Evolutionary conservation across 2,113 vertebrate genomes (phyloP), one percentile per base, ranked within the genome.

Genomic region (Sebastes fasciatus): DNA sequence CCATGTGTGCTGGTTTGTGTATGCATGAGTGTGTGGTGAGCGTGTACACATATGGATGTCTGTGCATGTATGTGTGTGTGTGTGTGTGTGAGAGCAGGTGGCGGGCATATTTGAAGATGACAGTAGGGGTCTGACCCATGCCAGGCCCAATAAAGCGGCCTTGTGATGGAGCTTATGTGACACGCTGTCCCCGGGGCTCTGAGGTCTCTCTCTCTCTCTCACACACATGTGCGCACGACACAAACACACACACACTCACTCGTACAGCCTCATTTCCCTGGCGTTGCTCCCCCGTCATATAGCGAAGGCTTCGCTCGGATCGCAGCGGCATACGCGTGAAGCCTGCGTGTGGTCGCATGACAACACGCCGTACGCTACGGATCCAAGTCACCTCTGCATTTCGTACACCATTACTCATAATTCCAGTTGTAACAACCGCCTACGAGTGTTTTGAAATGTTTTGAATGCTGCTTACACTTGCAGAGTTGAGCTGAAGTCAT

Each of bases 21-120:
- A 84, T 86, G 90, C 69, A 66, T 86, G 84, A 83, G 78, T 45
- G 85, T 92, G 80, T 74, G 80, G 61, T 26, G 64, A 66, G 54
- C 55, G 54, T 74, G 86, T 58, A 75, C 82, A 79, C 85, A 81
- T 60, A 82, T 66, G 89, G 70, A 68, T 82, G 79, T 84, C 77
- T 77, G 84, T 74, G 74, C 74, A 70, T 71, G 71, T 51, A 66
- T 58, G 67, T 54, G n/a, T 48, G 60, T 65, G 74, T 79, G 55
- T 19, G 64, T 65, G 86, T 48, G 81, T 81, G 83, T 74, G 92
- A 67, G 92, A 95, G 95, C 95, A 96, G 95, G 95, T 96, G 95
- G 92, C 86, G 79, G 91, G 93, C 94, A 95, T 94, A 95, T 96
- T 95, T 92, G 93, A 92, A 94, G 92, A 91, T 93, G 93, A 94